Base-by-base conservation (phyloP, 2,797 vertebrate genomes). In the Bradypodion ventrale region DNA sequence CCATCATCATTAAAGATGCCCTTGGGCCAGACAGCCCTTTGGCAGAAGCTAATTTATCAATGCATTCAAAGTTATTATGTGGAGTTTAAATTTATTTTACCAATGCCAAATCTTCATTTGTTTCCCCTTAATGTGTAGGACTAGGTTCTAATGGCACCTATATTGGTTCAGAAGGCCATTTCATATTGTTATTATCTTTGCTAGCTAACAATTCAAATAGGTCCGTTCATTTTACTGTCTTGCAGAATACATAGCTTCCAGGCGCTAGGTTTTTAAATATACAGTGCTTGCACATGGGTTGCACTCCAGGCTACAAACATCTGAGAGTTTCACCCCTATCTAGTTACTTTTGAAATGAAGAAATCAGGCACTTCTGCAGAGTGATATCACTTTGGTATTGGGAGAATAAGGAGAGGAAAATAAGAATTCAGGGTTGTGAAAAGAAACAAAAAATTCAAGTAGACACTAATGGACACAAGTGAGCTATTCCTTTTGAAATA, bases 1-100 rank as follows among this genome's bases (percentile, higher is more conserved):
- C 83, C 79, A 92, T 93, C 92, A 91, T 90, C 75, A 89, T 93
- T 91, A 88, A 52, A 86, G 69, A 49, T 90, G 72, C 2, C 12
- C 88, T 70, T 0, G 3, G 84, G 72, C 83, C 89, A 73, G 2
- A 5, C 78, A 19, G 1, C 15, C 70, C 29, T 73, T 79, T 76
- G 59, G 60, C 83, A 70, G 76, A 59, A 46, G 49, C 42, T 44
- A 0, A 15, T 87, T 80, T 6, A 5, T 85, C 59, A 75, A 81
- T 83, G 40, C 1, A 0, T 40, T 78, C 2, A 0, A 80, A 23
- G 62, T 80, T 1, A 1, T 9, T 78, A 88, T 80, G 69, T 44
- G 15, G 74, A 68, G 46, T 59, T 85, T 84, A 60, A 70, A 69
- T 70, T 69, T 49, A 78, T 62, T 69, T 76, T 42, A 46, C 37